Conservation (phyloP, 2,113 vertebrate species). For the human (Homo sapiens) region DNA sequence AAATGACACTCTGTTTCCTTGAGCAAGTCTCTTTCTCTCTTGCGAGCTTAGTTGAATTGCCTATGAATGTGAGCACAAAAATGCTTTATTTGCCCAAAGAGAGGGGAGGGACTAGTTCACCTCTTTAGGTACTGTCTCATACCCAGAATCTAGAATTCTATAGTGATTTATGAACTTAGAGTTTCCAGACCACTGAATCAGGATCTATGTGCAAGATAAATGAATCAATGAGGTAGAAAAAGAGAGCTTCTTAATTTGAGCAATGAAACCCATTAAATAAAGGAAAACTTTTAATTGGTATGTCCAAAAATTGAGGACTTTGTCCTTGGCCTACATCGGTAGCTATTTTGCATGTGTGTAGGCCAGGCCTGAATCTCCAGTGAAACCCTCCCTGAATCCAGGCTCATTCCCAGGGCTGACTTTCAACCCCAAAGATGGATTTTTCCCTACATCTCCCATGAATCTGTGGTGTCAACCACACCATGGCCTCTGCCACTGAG, state of each 20-base stretch:
- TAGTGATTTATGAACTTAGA: slow-evolving; percentile 49
- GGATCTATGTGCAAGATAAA: slow-evolving; percentile 40
- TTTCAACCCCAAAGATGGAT: neutral
- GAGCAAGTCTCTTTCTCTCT: neutral
- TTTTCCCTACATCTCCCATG: neutral
- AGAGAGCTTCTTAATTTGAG: slow-evolving; percentile 55
- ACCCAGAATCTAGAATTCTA: neutral
- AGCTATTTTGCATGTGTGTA: neutral
- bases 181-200: slow-evolving; percentile 23
- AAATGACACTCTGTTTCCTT: neutral
- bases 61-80: neutral
- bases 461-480: neutral
- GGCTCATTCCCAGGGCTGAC: neutral
- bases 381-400: neutral
- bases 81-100: neutral
- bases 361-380: neutral
- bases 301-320: slow-evolving; percentile 51
- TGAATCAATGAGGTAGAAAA: slow-evolving; percentile 27
- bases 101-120: neutral
- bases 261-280: slow-evolving; percentile 61
- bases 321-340: neutral
- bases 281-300: slow-evolving; percentile 56
- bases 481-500: neutral
- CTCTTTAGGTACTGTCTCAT: neutral
- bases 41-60: neutral